A percentile compares a stretch with the other conserved stretches of the same genome.
Evolutionary conservation across 2,113 vertebrate genomes (phyloP).

Genomic region (Erythrocercus mccallii): DNA sequence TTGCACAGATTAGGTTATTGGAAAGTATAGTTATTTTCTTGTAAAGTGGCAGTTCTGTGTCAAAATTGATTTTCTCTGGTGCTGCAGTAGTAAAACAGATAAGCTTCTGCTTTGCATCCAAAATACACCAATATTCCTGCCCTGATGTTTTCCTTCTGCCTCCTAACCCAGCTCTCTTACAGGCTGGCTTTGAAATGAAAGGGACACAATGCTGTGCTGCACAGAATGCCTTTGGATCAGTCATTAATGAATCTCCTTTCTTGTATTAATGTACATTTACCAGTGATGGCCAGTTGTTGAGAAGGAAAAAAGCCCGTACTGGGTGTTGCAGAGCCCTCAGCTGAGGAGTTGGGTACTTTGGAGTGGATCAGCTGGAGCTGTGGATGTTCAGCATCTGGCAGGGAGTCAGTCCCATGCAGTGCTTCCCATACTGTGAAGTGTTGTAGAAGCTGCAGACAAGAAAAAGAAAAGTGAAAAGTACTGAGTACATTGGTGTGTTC

Average conservation of each 20-base stretch:
- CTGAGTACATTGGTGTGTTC: background rate
- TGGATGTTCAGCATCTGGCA: background rate
- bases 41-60: conserved; percentile 87
- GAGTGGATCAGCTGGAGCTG: background rate
- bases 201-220: background rate
- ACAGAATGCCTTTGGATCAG: background rate
- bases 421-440: background rate
- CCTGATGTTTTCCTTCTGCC: conserved; percentile 52
- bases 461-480: background rate
- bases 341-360: background rate
- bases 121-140: conserved; percentile 71
- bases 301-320: background rate
- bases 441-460: background rate
- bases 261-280: background rate
- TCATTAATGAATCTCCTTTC: background rate
- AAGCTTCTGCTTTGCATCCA: conserved; percentile 84
- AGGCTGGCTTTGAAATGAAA: conserved; percentile 1
- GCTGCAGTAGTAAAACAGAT: conserved; percentile 87
- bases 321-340: background rate
- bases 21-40: conserved; percentile 90
- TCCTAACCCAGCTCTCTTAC: conserved; percentile 13
- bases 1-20: conserved; percentile 89
- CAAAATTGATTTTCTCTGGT: conserved; percentile 91
- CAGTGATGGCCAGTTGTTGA: background rate
- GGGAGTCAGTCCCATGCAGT: background rate